Base-by-base conservation (phyloP, 2,888 invertebrate genomes). In the Ischnura elegans region DNA sequence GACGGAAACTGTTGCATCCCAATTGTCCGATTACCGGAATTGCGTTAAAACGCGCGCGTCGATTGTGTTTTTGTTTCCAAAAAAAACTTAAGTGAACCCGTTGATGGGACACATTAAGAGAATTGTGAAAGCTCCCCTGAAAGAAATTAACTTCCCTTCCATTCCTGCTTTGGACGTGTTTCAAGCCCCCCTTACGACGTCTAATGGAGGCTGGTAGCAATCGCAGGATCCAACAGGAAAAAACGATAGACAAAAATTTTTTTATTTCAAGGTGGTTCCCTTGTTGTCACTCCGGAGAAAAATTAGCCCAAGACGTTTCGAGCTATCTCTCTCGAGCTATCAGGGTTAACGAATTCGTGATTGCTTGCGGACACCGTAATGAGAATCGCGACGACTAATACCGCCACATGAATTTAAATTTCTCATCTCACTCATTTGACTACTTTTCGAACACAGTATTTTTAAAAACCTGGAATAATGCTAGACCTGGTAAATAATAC, bases 31-130 rank as follows among this genome's bases (percentile, higher is more conserved):
- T 90, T 90, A 90, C 90, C 43, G 36, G 90, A 90, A 90, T 90
- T 90, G 90, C 66, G 66, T 90, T 90, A 90, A 90, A 90, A 90
- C 90, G 90, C 45, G 90, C 45, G 90, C 66, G 90, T 66, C 90
- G 47, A 90, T 90, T 61, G 61, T 90, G 90, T 90, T 90, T 90
- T 90, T 90, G 66, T 61, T 90, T 90, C 90, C 51, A 55, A 29
- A 10, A n/a, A 87, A 47, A n/a, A n/a, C n/a, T n/a, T n/a, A 55
- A 43, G 25, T 13, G 43, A 43, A 55, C 25, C 55, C 55, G 55
- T 87, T 87, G 25, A 55, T 36, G 42, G 66, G 61, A 43, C 61
- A 55, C 66, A 61, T 61, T 61, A 55, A 61, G 61, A 66, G 61
- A 43, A 90, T 90, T 90, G 90, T 90, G 90, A n/a, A n/a, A n/a